Base-by-base conservation (phyloP, 2,113 vertebrate species). In the Lepus europaeus region DNA sequence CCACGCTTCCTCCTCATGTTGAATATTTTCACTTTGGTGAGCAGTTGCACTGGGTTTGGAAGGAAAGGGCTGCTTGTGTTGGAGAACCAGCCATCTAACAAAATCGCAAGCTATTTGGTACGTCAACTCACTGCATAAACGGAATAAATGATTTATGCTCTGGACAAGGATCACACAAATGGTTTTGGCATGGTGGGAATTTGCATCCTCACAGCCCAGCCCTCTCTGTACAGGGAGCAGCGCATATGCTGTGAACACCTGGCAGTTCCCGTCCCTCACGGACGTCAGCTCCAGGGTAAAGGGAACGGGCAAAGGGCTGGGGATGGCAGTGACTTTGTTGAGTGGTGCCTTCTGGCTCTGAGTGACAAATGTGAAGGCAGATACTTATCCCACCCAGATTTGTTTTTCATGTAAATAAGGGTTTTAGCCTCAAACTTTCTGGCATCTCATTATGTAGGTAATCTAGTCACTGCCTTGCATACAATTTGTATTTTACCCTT, bases 321-420 rank as follows among this genome's bases (percentile, higher is more conserved):
- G 68, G 87, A 93, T 31, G 33, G 19, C 61, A 64, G 64, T 72
- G 89, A 39, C 83, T 95, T 69, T 69, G 74, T 64, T 29, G 64
- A 91, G 66, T 27, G 14, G 77, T 85, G 83, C 39, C 94, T 96
- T 87, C 87, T 68, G 87, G 78, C 81, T 95, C 88, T 95, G 94
- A 97, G 90, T 94, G 81, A 95, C 90, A 94, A 95, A 83, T 33
- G 84, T 86, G 94, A 82, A 96, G 95, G 72, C 33, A 91, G 92
- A 39, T 72, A 5, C 45, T 87, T 59, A 68, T 84, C 93, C 92
- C 23, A 2, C 29, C 73, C 5, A 53, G 90, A 89, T 88, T 94
- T 84, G 39, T 79, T 97, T 95, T 94, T 16, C 86, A 87, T 90
- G 93, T 89, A 77, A 92, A 95, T 95, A 83, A 72, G 45, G 66